These are phyloP conservation scores for Eucidaris tribuloides DNA, from an alignment of 35 echinoderm and acorn worm genomes.

Conservation along the genomic window DNA sequence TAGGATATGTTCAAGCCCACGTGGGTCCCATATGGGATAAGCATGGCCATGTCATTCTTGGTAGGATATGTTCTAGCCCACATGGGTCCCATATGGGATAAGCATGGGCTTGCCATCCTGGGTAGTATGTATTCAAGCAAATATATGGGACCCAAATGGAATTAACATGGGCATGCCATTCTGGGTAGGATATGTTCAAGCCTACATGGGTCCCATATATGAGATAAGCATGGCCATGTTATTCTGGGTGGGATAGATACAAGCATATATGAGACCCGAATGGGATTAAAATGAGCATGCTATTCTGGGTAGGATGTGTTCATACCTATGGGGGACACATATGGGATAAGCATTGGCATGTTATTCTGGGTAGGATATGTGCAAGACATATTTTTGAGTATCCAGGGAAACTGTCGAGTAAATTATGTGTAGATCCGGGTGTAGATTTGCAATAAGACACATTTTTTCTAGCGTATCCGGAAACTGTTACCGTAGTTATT, in stretches of 20 bases:
- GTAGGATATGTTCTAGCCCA: not conserved
- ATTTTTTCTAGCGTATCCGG: too few species aligned
- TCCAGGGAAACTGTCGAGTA: too few species aligned
- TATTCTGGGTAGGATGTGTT: not conserved
- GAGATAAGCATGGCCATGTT: not conserved
- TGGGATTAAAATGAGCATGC: not conserved
- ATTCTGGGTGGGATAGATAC: not conserved
- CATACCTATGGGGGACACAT: too few species aligned
- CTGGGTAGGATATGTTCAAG: not conserved
- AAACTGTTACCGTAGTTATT: too few species aligned
- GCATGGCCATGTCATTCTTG: not conserved
- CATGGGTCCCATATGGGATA: not conserved
- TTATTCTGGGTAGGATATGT: too few species aligned
- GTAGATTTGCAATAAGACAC: too few species aligned
- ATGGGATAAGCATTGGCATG: not conserved
- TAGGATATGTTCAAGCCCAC: not conserved
- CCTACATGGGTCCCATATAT: not conserved
- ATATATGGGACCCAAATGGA: constrained; percentile 23
- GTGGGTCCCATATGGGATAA: not conserved
- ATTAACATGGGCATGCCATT: not conserved
- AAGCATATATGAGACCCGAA: not conserved
- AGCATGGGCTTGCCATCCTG: constrained; percentile 11
- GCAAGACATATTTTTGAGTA: too few species aligned
- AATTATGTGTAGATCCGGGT: too few species aligned
- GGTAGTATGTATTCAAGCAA: not conserved